Evolutionary conservation across 2,113 vertebrate species (phyloP).

Genomic region (Peromyscus leucopus): DNA sequence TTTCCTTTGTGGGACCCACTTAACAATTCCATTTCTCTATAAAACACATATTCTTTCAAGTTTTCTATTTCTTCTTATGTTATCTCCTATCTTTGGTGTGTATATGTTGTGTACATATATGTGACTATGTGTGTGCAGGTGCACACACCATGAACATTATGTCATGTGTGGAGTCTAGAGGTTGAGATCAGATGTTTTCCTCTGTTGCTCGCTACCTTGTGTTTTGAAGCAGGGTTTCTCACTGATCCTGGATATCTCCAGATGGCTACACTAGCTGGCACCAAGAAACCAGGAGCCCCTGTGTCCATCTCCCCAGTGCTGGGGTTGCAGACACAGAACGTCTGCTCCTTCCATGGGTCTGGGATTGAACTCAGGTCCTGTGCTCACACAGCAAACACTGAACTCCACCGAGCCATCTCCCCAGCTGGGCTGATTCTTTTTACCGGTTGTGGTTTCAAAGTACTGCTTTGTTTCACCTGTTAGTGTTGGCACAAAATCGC

Average conservation of each 20-base stretch:
- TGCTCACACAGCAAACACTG: not conserved
- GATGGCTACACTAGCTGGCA: not conserved
- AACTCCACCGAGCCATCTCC: not conserved
- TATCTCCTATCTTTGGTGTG: not conserved
- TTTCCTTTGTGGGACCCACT: slow-evolving; percentile 16
- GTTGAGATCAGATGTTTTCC: not conserved
- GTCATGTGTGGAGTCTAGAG: not conserved
- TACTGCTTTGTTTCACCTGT: not conserved
- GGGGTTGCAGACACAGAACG: too few species aligned
- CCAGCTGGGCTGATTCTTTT: not conserved
- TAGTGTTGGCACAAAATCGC: not conserved
- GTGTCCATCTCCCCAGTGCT: not conserved
- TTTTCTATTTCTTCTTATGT: not conserved
- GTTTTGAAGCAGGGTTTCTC: not conserved
- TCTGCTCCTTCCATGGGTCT: not conserved
- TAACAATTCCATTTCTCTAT: slow-evolving; percentile 28
- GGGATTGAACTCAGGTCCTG: not conserved
- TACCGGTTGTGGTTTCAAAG: not conserved
- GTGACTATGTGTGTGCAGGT: too few species aligned
- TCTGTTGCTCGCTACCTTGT: not conserved
- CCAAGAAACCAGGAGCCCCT: too few species aligned
- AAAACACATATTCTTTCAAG: not conserved
- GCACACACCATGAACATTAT: too few species aligned
- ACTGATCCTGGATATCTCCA: not conserved
- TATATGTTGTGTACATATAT: too few species aligned